Conservation (phyloP, 2,797 vertebrate species). For the Agapornis canus region DNA sequence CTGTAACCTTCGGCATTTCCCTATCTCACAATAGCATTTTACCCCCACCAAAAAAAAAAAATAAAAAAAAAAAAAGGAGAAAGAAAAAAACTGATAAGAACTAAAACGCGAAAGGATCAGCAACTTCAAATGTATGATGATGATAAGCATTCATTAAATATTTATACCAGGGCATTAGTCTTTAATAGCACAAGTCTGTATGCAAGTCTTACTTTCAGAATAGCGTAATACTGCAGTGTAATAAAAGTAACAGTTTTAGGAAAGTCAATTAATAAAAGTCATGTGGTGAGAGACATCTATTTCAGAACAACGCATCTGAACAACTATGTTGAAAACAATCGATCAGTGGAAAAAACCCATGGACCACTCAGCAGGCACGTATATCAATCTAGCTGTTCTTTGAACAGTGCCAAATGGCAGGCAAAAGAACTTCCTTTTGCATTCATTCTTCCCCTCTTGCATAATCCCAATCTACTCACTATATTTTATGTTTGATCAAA, state of each 20-base stretch:
- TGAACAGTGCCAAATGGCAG: not conserved
- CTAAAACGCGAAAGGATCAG: not conserved
- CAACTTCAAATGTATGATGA: constrained; percentile 3
- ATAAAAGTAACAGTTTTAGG: constrained; percentile 12
- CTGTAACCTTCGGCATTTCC: not conserved
- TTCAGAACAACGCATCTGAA: not conserved
- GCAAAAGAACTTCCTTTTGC: not conserved
- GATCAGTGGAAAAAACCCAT: not conserved
- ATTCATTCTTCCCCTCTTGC: not conserved
- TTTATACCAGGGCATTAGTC: constrained; percentile 20
- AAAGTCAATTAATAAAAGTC: not conserved
- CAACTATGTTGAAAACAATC: not conserved
- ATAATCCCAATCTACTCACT: not conserved
- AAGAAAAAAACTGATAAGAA: not conserved
- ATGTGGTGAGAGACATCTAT: not conserved
- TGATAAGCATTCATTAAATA: constrained; percentile 35
- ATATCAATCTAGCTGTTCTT: not conserved
- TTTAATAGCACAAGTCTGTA: constrained; percentile 12
- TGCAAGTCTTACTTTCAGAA: not conserved
- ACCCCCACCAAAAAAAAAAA: not conserved
- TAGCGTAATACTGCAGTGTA: not conserved
- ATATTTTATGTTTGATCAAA: not conserved
- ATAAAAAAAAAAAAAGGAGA: too few species aligned
- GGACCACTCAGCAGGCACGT: not conserved
- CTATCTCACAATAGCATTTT: fast-evolving